Conservation (phyloP, 2,113 vertebrate genomes). For the Nothoprocta perdicaria region DNA sequence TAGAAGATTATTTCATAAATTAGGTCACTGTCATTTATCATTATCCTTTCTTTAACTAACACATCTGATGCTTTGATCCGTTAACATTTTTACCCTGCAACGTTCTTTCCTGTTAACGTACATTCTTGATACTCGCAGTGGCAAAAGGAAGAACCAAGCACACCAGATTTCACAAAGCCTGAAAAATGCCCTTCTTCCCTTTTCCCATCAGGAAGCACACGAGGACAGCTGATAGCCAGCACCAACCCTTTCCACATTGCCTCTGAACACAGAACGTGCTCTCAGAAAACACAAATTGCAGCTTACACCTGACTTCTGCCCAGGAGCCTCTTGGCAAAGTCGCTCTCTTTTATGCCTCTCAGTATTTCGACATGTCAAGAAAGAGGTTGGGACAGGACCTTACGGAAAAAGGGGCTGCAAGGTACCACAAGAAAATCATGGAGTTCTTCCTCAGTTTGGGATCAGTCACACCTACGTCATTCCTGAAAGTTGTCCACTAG, state of each 20-base stretch:
- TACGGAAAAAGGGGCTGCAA: no score
- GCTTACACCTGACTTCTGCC: no score
- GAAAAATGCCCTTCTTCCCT: background rate
- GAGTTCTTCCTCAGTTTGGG: no score
- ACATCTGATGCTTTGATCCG: constrained; percentile 12
- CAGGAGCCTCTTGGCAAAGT: background rate
- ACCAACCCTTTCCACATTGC: background rate
- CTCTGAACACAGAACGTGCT: rapidly evolving
- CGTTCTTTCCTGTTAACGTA: background rate
- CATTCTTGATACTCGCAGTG: background rate
- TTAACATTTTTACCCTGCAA: background rate
- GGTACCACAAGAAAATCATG: no score
- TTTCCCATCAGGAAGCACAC: background rate
- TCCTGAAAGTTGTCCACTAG: background rate
- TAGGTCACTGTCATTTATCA: constrained; percentile 67
- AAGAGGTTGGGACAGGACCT: no score
- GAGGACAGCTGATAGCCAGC: background rate
- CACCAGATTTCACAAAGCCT: background rate
- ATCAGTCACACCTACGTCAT: background rate
- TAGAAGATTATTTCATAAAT: constrained; percentile 57
- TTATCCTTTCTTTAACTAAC: constrained; percentile 52
- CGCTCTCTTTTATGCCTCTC: no score
- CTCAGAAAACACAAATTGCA: background rate
- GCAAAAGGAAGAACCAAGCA: background rate
- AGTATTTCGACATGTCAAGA: background rate